Base-by-base conservation (phyloP, 2,113 vertebrate species). In the Hyla sarda region DNA sequence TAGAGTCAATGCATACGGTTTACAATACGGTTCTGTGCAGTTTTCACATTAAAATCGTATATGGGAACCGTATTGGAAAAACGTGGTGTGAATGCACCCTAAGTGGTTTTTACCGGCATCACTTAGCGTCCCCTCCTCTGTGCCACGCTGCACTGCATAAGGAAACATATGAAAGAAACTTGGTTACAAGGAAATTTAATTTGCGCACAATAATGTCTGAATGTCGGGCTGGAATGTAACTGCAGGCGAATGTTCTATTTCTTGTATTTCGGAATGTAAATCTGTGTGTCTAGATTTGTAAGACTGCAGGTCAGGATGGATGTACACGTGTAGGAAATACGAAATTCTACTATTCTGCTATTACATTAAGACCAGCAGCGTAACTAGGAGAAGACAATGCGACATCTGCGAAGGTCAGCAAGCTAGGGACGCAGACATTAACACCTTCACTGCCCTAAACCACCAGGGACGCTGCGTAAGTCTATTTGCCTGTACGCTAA, bases 221-320 rank as follows among this genome's bases (percentile, higher is more conserved):
- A 1, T 67, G 62, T 67, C 62, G 17, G 65, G 65, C 32, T 11
- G 16, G 30, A 19, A 9, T 17, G 17, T 69, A 34, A 69, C 65
- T 34, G 17, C 28, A 71, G 32, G 67, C 34, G 41, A 71, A 71
- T 71, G 67, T 71, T 41, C 19, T 5, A 11, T 41, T 41, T 71
- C 67, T 71, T 71, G 67, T 71, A 71, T 71, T 37, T 37, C 34
- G 19, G 17, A 23, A 37, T 71, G 67, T 71, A 41, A 71, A 71
- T 37, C 17, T 69, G 65, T 25, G 58, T 69, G 30, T 69, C 65
- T 34, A 19, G 2, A 34, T 32, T 69, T 69, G 21, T 69, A 19
- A 34, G 30, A 21, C 30, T 32, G 65, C 30, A 69, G 34, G 32
- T 71, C 67, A 41, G 17, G 9, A 19, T 21, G 32, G 1, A 23